Percentiles rank a stretch among this genome's conserved stretches.
These are phyloP conservation scores for Aurelia aurita DNA, from an alignment of 30 jellyfish, hydroid and myxozoan species.

Conservation along the genomic window DNA sequence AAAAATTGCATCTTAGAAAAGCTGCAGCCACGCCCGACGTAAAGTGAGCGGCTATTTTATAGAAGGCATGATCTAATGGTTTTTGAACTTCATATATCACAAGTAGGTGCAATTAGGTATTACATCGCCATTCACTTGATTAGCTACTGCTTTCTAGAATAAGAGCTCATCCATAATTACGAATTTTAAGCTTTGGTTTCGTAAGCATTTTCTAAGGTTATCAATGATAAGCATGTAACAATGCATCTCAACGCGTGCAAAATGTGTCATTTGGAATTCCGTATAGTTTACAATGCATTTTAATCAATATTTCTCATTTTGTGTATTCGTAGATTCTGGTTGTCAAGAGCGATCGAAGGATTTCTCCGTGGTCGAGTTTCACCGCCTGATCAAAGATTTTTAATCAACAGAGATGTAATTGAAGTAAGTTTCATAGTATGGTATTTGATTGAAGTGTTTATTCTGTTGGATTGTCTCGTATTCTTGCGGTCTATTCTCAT, in stretches of 20 bases:
- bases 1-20: no score
- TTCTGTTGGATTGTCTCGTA: neutral
- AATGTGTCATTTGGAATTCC: no score
- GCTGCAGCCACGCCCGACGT: neutral
- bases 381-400: slow-evolving; percentile 92
- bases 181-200: no score
- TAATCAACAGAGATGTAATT: slow-evolving; percentile 81
- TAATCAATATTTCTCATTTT: neutral
- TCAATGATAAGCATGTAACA: no score
- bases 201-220: no score
- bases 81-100: neutral
- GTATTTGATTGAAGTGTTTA: neutral
- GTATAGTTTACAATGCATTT: no score
- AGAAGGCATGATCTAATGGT: neutral
- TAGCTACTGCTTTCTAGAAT: no score
- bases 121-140: no score
- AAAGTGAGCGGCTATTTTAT: neutral
- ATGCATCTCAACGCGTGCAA: no score
- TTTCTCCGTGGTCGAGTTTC: slow-evolving; percentile 97
- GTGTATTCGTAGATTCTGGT: slow-evolving; percentile 85
- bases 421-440: slow-evolving; percentile 66
- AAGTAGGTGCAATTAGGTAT: no score
- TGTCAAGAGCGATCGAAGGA: slow-evolving; percentile 98
- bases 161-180: no score
- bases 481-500: neutral